Percentiles rank a stretch among this genome's conserved stretches.
phyloP scores from a whole-genome alignment of 1,140 invertebrate genomes.

The Drosophila nigrodunni region DNA sequence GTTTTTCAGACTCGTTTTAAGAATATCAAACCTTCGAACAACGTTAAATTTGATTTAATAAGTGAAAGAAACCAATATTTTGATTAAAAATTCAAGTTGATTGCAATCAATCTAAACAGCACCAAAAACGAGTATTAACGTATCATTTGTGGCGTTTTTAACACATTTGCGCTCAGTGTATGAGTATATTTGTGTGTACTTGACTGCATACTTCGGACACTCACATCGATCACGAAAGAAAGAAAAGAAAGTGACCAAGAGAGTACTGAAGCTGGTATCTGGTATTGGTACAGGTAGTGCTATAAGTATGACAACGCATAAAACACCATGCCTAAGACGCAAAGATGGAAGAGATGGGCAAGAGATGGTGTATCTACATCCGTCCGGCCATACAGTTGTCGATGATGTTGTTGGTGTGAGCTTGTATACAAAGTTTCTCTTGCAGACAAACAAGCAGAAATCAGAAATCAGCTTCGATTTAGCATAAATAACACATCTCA shows the following conservation, averaged over 20 bases:
- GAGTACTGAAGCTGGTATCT: conserved; percentile 20
- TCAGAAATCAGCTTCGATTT: conserved; percentile 28
- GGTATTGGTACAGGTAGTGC: conserved; percentile 29
- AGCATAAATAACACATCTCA: conserved; percentile 41
- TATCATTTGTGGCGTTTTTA: neutral
- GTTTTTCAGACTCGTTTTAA: too few relatives aligned
- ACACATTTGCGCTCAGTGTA: conserved; percentile 22
- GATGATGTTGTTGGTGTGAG: conserved; percentile 32
- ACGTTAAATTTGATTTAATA: too few relatives aligned
- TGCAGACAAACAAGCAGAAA: conserved; percentile 45
- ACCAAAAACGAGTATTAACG: too few relatives aligned
- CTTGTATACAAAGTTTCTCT: conserved; percentile 64
- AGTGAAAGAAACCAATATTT: too few relatives aligned
- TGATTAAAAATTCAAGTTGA: too few relatives aligned
- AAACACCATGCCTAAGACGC: conserved; percentile 9
- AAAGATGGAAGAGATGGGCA: conserved; percentile 2
- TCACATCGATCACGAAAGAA: conserved; percentile 46
- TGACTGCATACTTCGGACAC: conserved; percentile 45
- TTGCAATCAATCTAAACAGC: too few relatives aligned
- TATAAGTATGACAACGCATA: conserved; percentile 28
- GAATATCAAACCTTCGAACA: too few relatives aligned
- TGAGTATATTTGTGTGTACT: conserved; percentile 33
- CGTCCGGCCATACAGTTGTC: conserved; percentile 24
- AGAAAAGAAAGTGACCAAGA: conserved; percentile 55
- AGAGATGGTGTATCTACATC: conserved; percentile 43